A percentile compares a stretch with the other conserved stretches of the same genome.
Conservation (phyloP, 2,888 invertebrate species). For the Tribolium freemani region DNA sequence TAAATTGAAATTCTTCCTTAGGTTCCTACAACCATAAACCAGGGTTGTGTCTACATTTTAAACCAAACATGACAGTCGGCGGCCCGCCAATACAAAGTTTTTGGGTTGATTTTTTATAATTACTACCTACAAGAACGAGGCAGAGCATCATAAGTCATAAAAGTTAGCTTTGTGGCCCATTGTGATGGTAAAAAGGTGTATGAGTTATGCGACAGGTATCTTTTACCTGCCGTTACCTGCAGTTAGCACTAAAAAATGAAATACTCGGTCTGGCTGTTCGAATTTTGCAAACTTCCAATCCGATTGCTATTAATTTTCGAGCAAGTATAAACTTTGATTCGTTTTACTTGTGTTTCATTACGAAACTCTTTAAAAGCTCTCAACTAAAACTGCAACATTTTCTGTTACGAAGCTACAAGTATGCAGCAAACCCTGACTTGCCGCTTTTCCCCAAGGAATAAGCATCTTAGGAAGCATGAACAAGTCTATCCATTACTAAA, state of each 20-base stretch:
- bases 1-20: conserved; percentile 51
- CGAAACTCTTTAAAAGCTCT: conserved; percentile 21
- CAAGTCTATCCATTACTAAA: not conserved
- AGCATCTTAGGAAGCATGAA: conserved; percentile 6
- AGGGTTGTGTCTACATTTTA: conserved; percentile 52
- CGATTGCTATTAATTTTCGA: not conserved
- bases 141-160: conserved; percentile 54
- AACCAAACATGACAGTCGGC: conserved; percentile 53
- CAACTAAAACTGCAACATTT: conserved; percentile 18
- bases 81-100: conserved; percentile 47
- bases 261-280: not conserved
- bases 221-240: conserved; percentile 46
- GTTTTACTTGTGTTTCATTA: not conserved
- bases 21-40: conserved; percentile 51
- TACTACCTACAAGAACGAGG: conserved; percentile 53
- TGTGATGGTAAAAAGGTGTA: conserved; percentile 59
- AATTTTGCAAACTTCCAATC: conserved; percentile 21
- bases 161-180: conserved; percentile 52
- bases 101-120: conserved; percentile 56
- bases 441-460: conserved; percentile 13
- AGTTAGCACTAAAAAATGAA: conserved; percentile 4
- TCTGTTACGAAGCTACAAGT: conserved; percentile 5
- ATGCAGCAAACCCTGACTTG: conserved; percentile 19
- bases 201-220: conserved; percentile 58
- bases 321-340: too few species aligned